These are phyloP conservation scores for Pterocles burchelli DNA, from an alignment of 2,113 vertebrate species.

Conservation along the genomic window DNA sequence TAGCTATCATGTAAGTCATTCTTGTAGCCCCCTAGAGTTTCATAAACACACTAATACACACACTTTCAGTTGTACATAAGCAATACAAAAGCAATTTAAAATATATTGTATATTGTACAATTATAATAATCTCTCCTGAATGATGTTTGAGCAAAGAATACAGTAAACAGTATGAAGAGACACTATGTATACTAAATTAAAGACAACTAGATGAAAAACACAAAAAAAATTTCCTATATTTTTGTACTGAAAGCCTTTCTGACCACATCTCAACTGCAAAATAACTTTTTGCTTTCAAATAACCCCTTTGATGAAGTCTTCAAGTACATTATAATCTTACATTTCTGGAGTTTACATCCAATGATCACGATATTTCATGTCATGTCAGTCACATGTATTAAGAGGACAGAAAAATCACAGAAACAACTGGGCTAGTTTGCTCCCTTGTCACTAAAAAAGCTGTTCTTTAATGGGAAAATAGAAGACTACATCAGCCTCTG, in stretches of 20 bases:
- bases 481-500: not conserved
- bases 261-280: not conserved
- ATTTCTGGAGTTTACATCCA: not conserved
- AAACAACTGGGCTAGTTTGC: not conserved
- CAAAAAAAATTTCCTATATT: not conserved
- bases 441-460: not conserved
- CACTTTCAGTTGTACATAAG: not conserved
- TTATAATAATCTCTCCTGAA: not conserved
- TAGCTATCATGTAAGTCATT: not conserved
- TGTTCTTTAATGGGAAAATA: not conserved
- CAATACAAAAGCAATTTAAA: not conserved
- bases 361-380: not conserved
- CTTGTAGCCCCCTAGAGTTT: not conserved
- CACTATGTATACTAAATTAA: not conserved
- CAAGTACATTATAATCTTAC: not conserved
- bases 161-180: not conserved
- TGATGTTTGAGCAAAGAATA: not conserved
- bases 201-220: not conserved
- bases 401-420: not conserved
- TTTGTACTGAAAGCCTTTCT: not conserved
- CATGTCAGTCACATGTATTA: not conserved
- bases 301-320: not conserved
- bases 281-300: not conserved
- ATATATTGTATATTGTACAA: not conserved
- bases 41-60: not conserved